Conservation (phyloP, 2,797 vertebrate species). For the Lacerta viridis region DNA sequence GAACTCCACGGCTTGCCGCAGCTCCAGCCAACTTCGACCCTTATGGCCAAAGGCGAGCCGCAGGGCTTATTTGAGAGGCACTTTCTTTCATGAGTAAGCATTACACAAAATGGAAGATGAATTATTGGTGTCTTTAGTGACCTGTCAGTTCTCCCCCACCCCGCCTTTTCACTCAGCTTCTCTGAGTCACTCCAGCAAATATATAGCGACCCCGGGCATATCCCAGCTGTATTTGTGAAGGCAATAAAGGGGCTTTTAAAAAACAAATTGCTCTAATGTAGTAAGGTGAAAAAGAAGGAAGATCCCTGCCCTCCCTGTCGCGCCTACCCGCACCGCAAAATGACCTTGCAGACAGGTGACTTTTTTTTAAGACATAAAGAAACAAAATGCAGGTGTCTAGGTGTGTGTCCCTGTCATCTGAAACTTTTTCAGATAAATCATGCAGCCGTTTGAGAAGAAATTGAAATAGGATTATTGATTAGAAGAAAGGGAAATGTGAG, state of each 20-base stretch:
- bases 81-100: conserved; percentile 87
- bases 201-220: neutral
- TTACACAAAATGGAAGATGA: conserved; percentile 90
- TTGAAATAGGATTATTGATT: neutral
- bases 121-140: conserved; percentile 81
- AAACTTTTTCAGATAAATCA: conserved; percentile 68
- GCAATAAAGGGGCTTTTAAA: neutral
- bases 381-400: neutral
- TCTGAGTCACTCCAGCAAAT: neutral
- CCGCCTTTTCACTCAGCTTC: neutral
- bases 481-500: too few relatives aligned
- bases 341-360: conserved; percentile 74
- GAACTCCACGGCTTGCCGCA: conserved; percentile 22
- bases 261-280: neutral
- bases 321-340: neutral
- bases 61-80: conserved; percentile 80
- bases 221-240: neutral
- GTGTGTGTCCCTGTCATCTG: conserved; percentile 23
- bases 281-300: neutral
- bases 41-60: conserved; percentile 33
- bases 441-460: neutral
- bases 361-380: neutral
- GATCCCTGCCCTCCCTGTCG: too few relatives aligned
- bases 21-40: neutral
- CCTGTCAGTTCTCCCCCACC: conserved; percentile 55